Conservation (phyloP, 2,113 vertebrate genomes). For the Hemicordylus capensis region DNA sequence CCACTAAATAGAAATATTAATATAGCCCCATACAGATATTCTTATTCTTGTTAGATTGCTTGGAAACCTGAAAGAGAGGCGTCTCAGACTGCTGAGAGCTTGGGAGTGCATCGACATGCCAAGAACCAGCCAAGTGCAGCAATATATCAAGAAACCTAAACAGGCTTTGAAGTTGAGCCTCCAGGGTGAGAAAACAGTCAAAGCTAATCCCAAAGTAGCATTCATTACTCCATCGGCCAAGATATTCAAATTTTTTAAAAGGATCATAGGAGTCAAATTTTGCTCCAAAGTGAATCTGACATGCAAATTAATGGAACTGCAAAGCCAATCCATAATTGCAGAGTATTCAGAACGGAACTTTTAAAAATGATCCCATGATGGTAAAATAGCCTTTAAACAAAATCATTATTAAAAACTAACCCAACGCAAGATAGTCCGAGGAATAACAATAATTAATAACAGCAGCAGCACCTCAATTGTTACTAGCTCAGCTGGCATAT, state of each 20-base stretch:
- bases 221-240: slow-evolving; percentile 4
- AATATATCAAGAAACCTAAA: slow-evolving; percentile 12
- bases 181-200: slow-evolving; percentile 52
- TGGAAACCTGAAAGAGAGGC: slow-evolving; percentile 55
- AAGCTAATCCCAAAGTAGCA: slow-evolving; percentile 45
- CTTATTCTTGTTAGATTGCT: slow-evolving; percentile 31
- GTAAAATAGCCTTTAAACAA: background rate
- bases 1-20: too few relatives aligned
- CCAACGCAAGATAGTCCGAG: fast-evolving
- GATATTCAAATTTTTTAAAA: background rate
- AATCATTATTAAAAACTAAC: too few relatives aligned
- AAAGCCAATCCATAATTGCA: background rate
- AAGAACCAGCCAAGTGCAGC: slow-evolving; percentile 42
- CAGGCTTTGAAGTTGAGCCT: slow-evolving; percentile 59
- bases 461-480: fast-evolving
- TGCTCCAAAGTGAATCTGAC: background rate
- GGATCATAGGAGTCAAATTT: background rate
- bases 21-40: background rate
- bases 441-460: background rate
- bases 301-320: slow-evolving; percentile 14
- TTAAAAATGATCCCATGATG: fast-evolving
- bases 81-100: slow-evolving; percentile 61
- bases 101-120: slow-evolving; percentile 30
- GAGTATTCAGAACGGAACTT: fast-evolving
- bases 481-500: background rate